A percentile compares a stretch with the other conserved stretches of the same genome.
These are phyloP conservation scores for Psilopsiagon aymara DNA, from an alignment of 2,113 vertebrate species.

Conservation along the genomic window DNA sequence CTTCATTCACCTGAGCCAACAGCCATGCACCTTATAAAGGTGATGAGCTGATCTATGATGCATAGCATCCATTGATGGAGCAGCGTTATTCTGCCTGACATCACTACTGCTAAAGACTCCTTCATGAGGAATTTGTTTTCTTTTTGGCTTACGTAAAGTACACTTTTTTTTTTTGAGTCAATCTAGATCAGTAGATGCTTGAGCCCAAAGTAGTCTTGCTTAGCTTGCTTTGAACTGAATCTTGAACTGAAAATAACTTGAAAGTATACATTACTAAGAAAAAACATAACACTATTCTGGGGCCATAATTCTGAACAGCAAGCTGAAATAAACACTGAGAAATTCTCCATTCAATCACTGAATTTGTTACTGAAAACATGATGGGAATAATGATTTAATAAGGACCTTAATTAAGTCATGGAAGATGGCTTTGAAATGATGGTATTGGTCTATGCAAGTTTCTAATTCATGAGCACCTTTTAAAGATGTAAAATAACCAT, in stretches of 20 bases:
- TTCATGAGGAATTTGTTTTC: background rate
- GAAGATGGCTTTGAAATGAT: background rate
- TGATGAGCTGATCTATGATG: constrained; percentile 50
- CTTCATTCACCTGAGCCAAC: constrained; percentile 61
- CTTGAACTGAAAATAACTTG: background rate
- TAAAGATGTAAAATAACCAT: background rate
- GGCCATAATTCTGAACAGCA: background rate
- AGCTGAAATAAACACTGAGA: background rate
- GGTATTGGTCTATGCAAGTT: background rate
- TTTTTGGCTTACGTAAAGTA: background rate
- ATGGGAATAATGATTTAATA: background rate
- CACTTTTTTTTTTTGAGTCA: background rate
- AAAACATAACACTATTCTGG: background rate
- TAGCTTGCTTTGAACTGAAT: background rate
- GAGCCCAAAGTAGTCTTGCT: background rate
- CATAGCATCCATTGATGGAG: constrained; percentile 50
- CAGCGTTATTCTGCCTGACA: constrained; percentile 16
- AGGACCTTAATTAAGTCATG: background rate
- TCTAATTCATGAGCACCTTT: background rate
- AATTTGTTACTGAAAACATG: background rate
- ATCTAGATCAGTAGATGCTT: background rate
- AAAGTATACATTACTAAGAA: background rate
- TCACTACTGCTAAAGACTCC: background rate
- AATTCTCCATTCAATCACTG: background rate
- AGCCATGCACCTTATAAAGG: constrained; percentile 67